Evolutionary conservation across 2,113 vertebrate genomes (phyloP).

Genomic region (Silurus asotus): DNA sequence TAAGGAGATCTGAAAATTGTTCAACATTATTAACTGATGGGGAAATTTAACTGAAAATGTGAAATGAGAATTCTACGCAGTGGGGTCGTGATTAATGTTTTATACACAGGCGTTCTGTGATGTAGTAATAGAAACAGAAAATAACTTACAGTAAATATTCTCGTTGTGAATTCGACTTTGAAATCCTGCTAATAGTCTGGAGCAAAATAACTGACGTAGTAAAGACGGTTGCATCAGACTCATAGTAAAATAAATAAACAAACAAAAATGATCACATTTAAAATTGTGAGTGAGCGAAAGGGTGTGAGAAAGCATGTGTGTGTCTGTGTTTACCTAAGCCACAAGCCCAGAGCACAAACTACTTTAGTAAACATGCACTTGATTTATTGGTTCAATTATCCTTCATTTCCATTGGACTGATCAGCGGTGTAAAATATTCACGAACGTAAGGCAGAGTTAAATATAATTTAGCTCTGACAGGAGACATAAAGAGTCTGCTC

Average conservation of each 20-base stretch:
- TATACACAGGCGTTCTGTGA: not conserved
- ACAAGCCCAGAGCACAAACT: conserved; percentile 47
- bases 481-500: conserved; percentile 21
- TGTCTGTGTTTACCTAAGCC: conserved; percentile 33
- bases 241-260: not conserved
- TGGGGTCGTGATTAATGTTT: conserved; percentile 14
- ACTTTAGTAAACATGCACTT: conserved; percentile 44
- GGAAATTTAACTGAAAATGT: conserved; percentile 14
- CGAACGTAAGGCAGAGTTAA: conserved; percentile 52
- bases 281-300: conserved; percentile 11
- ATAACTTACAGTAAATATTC: conserved; percentile 27
- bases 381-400: conserved; percentile 61
- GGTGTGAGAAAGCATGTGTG: not conserved
- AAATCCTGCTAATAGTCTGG: conserved; percentile 29
- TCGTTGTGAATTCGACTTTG: conserved; percentile 5
- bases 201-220: conserved; percentile 63
- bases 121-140: conserved; percentile 22
- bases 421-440: conserved; percentile 51
- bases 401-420: conserved; percentile 57
- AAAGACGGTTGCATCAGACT: conserved; percentile 44
- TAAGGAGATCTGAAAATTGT: conserved; percentile 29
- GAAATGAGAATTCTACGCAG: not conserved
- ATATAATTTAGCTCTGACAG: conserved; percentile 49
- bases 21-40: conserved; percentile 44
- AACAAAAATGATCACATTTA: not conserved